These are phyloP conservation scores for Myrmecophaga tridactyla DNA, from an alignment of 2,113 vertebrate species.

Conservation along the genomic window DNA sequence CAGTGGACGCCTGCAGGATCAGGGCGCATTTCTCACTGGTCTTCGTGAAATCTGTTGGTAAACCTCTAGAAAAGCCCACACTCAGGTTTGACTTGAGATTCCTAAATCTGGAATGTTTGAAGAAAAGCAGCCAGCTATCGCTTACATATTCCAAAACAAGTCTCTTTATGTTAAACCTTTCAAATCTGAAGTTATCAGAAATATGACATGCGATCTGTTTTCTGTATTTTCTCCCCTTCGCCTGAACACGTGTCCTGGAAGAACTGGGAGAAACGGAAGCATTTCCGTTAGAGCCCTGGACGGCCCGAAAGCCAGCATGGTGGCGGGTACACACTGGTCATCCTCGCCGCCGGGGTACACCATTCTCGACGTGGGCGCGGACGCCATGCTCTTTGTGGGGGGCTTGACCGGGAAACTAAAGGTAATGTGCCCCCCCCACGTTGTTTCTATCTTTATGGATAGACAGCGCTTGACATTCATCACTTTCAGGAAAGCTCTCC, in stretches of 20 bases:
- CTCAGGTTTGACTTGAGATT: background rate
- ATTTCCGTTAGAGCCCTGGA: conserved; percentile 94
- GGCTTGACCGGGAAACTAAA: conserved; percentile 93
- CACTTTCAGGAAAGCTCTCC: background rate
- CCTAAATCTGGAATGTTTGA: background rate
- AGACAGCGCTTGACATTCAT: background rate
- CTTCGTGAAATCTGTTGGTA: background rate
- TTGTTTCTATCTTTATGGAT: background rate
- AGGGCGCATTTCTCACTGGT: background rate
- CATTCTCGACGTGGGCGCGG: conserved; percentile 95
- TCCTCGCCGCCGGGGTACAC: conserved; percentile 91
- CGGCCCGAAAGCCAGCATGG: conserved; percentile 91
- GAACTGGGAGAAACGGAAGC: conserved; percentile 94
- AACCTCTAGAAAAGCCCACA: background rate
- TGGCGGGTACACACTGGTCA: conserved; percentile 86
- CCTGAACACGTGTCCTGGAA: conserved; percentile 68
- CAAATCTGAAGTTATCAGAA: background rate
- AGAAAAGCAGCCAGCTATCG: background rate
- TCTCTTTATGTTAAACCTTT: background rate
- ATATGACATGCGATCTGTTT: background rate
- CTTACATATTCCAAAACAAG: background rate
- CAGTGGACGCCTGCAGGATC: background rate
- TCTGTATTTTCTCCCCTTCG: conserved; percentile 25
- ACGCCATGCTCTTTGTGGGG: conserved; percentile 97
- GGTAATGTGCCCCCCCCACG: conserved; percentile 79